Evolutionary conservation across 2,888 invertebrate genomes (phyloP).

Genomic region (Leucophenga maculata): DNA sequence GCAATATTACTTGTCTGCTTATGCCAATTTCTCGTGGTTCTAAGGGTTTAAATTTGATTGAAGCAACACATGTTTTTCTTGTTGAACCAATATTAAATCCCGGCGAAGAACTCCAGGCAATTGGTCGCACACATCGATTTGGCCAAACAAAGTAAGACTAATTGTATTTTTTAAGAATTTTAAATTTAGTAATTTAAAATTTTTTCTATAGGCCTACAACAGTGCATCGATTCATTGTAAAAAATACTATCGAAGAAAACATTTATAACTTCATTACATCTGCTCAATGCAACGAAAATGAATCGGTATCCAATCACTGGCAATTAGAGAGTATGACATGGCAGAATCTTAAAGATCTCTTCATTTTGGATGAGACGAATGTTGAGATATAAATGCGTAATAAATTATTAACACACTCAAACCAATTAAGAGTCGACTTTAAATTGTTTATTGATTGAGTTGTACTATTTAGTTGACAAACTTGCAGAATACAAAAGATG

Average conservation of each 20-base stretch:
- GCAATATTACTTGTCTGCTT: conserved; percentile 76
- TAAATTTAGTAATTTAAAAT: conserved; percentile 17
- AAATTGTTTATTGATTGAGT: too few relatives aligned
- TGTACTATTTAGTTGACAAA: too few relatives aligned
- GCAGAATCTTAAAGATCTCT: conserved; percentile 53
- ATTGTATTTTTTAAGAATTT: not conserved
- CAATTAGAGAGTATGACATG: conserved; percentile 62
- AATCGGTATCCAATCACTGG: conserved; percentile 56
- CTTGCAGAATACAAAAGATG: too few relatives aligned
- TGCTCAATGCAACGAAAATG: not conserved
- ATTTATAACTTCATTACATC: conserved; percentile 72
- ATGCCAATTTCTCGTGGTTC: conserved; percentile 80
- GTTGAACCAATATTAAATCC: conserved; percentile 83
- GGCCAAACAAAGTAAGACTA: conserved; percentile 79
- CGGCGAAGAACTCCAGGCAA: conserved; percentile 83
- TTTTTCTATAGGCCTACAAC: conserved; percentile 74
- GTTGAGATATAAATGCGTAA: not conserved
- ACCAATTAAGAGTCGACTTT: too few relatives aligned
- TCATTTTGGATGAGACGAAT: conserved; percentile 42
- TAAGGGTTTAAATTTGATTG: conserved; percentile 84
- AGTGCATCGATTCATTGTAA: conserved; percentile 81
- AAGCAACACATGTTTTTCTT: conserved; percentile 84
- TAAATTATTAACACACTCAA: too few relatives aligned
- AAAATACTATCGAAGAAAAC: conserved; percentile 81
- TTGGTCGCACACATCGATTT: conserved; percentile 84